phyloP scores from a whole-genome alignment of 1,140 invertebrate genomes.

The Drosophila lini region DNA sequence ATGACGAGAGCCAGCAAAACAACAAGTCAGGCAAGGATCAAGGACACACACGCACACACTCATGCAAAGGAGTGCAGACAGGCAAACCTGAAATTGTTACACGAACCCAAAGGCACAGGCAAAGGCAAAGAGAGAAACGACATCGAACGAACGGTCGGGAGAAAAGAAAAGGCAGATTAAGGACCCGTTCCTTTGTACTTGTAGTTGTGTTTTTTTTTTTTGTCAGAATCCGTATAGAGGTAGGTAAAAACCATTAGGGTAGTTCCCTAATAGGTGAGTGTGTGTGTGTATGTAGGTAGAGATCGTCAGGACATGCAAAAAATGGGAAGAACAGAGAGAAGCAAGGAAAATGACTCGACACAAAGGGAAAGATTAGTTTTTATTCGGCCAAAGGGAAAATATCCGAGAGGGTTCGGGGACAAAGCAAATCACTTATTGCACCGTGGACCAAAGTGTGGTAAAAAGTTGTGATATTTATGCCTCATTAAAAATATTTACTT shows the following conservation, averaged over 20 bases:
- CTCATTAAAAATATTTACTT: background rate
- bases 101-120: conserved; percentile 33
- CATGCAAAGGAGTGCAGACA: conserved; percentile 19
- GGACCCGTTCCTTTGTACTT: conserved; percentile 77
- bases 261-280: conserved; percentile 31
- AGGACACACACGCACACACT: conserved; percentile 49
- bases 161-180: conserved; percentile 72
- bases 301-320: conserved; percentile 53
- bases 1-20: conserved; percentile 59
- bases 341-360: conserved; percentile 30
- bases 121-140: conserved; percentile 23
- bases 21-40: conserved; percentile 73
- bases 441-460: conserved; percentile 20
- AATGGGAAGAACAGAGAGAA: conserved; percentile 26
- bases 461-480: background rate
- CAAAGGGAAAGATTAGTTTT: conserved; percentile 32
- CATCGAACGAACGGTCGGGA: conserved; percentile 32
- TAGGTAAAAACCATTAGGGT: conserved; percentile 55
- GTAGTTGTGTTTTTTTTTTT: conserved; percentile 5
- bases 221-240: conserved; percentile 17
- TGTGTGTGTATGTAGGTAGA: conserved; percentile 11
- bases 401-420: conserved; percentile 6
- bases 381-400: conserved; percentile 19
- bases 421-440: conserved; percentile 24
- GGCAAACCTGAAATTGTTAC: conserved; percentile 67